Conservation (phyloP, 37 sponge, comb jelly and placozoan species). For the Ephydatia muelleri region DNA sequence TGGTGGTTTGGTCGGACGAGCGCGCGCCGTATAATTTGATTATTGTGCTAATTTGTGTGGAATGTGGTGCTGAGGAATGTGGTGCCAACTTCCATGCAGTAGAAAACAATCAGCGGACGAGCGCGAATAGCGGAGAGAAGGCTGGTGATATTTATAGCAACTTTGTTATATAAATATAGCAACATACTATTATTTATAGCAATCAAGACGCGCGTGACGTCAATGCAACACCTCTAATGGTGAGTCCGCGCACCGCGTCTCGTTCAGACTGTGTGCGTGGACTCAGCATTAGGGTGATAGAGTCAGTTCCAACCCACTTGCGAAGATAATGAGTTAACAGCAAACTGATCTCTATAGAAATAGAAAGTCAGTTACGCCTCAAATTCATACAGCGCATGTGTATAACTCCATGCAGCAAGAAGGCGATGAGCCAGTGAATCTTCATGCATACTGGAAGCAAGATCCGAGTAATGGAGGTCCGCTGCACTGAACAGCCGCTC, state of each 20-base stretch:
- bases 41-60: too few species aligned
- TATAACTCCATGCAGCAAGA: neutral
- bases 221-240: neutral
- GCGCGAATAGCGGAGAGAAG: too few species aligned
- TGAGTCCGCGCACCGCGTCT: neutral
- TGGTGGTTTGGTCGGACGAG: too few species aligned
- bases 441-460: slow-evolving; percentile 1
- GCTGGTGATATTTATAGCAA: too few species aligned
- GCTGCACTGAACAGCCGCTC: neutral
- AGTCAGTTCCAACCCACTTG: neutral
- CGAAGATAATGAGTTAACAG: neutral
- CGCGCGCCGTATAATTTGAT: too few species aligned
- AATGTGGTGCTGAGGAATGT: too few species aligned
- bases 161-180: neutral
- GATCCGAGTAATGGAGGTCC: neutral
- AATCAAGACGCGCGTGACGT: neutral
- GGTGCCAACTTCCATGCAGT: too few species aligned
- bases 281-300: neutral
- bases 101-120: too few species aligned
- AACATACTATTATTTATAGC: neutral
- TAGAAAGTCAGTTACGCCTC: neutral
- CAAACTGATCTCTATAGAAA: neutral
- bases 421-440: neutral
- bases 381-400: neutral
- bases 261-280: neutral